Evolutionary conservation across 2,797 vertebrate genomes (phyloP).

Genomic region (Lophura swinhoii): DNA sequence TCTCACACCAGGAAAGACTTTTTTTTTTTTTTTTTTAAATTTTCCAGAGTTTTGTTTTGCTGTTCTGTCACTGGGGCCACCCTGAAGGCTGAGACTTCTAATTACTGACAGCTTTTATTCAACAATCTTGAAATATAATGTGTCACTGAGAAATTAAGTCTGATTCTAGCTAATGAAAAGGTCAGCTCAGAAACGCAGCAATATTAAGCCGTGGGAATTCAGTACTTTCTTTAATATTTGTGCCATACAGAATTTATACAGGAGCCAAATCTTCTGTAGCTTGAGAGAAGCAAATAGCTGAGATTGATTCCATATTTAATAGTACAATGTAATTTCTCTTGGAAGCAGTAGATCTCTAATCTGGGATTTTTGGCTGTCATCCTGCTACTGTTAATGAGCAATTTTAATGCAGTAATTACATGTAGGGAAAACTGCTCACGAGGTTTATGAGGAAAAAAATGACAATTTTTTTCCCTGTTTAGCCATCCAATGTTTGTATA

Average conservation of each 20-base stretch:
- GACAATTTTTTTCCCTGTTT: constrained; percentile 9
- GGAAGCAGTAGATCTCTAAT: constrained; percentile 41
- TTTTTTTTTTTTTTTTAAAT: neutral
- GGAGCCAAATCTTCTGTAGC: neutral
- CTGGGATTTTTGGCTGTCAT: constrained; percentile 59
- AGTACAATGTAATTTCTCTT: constrained; percentile 34
- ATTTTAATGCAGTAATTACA: constrained; percentile 58
- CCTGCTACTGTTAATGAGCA: constrained; percentile 49
- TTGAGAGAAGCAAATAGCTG: neutral
- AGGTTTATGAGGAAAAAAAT: constrained; percentile 42
- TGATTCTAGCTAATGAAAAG: constrained; percentile 12
- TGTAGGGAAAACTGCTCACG: constrained; percentile 16
- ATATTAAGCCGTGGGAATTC: neutral
- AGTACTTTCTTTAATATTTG: neutral
- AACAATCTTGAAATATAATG: neutral
- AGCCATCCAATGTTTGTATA: constrained; percentile 22
- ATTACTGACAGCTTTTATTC: constrained; percentile 32
- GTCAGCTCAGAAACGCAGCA: neutral
- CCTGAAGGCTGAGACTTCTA: neutral
- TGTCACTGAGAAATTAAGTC: constrained; percentile 39
- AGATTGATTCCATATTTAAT: neutral
- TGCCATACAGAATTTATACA: neutral
- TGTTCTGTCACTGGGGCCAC: neutral
- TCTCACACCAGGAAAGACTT: neutral
- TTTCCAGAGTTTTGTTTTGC: neutral